These are phyloP conservation scores for Eupithecia vulgata DNA, from an alignment of 2,888 invertebrate species.

Conservation along the genomic window DNA sequence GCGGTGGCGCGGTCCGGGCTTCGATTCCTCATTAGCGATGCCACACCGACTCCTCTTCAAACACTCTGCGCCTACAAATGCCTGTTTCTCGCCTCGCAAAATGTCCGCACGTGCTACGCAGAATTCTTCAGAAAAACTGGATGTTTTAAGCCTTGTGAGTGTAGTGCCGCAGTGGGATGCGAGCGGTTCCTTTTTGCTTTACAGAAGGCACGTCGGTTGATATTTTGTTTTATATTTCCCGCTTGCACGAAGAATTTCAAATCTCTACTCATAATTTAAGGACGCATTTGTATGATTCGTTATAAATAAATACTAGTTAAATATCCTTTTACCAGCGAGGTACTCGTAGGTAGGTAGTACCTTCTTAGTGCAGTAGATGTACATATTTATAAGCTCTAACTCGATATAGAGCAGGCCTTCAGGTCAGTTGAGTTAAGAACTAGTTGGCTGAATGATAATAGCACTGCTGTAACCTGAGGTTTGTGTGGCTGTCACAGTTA, in stretches of 20 bases:
- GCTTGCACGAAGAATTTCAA: neutral
- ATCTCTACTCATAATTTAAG: neutral
- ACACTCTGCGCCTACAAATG: conserved; percentile 75
- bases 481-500: conserved; percentile 51
- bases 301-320: no score
- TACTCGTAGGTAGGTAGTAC: no score
- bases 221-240: neutral
- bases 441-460: neutral
- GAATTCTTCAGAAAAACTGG: conserved; percentile 50
- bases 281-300: no score
- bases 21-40: conserved; percentile 76
- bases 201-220: neutral
- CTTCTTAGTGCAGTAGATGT: neutral
- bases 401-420: neutral
- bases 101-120: conserved; percentile 49
- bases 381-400: neutral
- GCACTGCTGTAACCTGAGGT: conserved; percentile 42
- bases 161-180: neutral
- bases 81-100: conserved; percentile 58
- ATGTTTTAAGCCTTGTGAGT: conserved; percentile 30
- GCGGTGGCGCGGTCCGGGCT: conserved; percentile 48
- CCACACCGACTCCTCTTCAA: conserved; percentile 71
- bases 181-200: neutral
- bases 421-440: neutral
- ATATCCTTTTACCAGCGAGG: no score